Evolutionary conservation across 30 jellyfish, hydroid and myxozoan genomes (phyloP), one percentile per base, ranked within the genome.

Genomic region (Hydractinia symbiolongicarpus): DNA sequence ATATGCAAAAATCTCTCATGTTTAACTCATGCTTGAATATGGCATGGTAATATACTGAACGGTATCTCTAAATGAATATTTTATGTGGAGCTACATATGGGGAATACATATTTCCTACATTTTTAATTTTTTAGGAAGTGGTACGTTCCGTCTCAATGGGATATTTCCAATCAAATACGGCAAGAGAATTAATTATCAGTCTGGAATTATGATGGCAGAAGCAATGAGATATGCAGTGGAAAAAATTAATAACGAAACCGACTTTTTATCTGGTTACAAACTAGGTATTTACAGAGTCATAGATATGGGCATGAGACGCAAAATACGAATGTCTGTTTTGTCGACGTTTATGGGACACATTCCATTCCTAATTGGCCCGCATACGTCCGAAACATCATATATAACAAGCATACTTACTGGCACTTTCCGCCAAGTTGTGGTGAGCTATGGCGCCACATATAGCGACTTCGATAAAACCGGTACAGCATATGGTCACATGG

Each of bases 361-460:
- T 56, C 89, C 79, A 50, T 56, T 87, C 5, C 74, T 86, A 14
- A 57, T 89, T 7, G 96, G 94, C 5, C 96, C 96, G 19, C 69
- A 72, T 54, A 67, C 76, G 17, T 74, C 94, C 4, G 77, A 79
- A 44, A 84, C 86, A 21, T 83, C 96, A 17, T 84, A 79, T 53
- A 64, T 73, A 20, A 49, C 88, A 20, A 71, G 90, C 9, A 67
- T 89, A 6, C 62, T 89, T 4, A 61, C 95, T 5, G 69, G 78
- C 77, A 78, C 91, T 67, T 77, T 89, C 19, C n/a, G 76, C 21
- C 76, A 66, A 56, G 84, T 91, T 15, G 60, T 84, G 5, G 82
- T 89, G 17, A 83, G 91, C 61, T 89, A 83, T 79, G 81, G 84
- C 50, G 96, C 95, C 8, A 44, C 87, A 17, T 88, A 54, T 67